Base-by-base conservation (phyloP, 2,888 invertebrate species). In the Argynnis bischoffii region DNA sequence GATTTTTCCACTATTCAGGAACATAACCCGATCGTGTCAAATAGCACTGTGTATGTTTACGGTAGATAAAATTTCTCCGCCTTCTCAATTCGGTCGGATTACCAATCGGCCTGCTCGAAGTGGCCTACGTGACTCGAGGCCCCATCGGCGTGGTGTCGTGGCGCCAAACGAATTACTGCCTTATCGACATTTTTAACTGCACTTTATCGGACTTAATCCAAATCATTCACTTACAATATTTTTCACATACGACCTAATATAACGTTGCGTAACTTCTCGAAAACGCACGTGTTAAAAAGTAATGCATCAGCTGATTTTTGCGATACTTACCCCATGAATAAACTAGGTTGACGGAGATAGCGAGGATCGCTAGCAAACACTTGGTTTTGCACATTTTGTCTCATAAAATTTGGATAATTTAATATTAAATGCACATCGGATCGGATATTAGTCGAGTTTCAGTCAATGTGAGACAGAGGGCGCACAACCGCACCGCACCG, bases 121-220 rank as follows among this genome's bases (percentile, higher is more conserved):
- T 91, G 90, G 93, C 92, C 89, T 93, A 93, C 93, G 93, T 93
- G 93, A 93, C 93, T 89, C 76, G 78, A 81, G 81, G 85, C 78
- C 82, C 83, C 85, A 83, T 80, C 76, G 86, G 86, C 88, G 92
- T 93, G 93, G 93, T 88, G 78, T 70, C 79, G 82, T 80, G 82
- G 86, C 80, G 93, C 89, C 86, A 91, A 87, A 87, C 93, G 79
- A 93, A 87, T 82, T 89, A 85, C 84, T 85, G 87, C 85, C 89
- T 86, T 91, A 90, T 84, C 79, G 85, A 89, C 88, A 81, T 76
- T 71, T 77, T 75, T 74, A 75, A 69, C 71, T 66, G 69, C 72
- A 61, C 35, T 53, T 67, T 73, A 73, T 68, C 66, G 48, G 31
- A 65, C 56, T 21, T 66, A 65, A 67, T 60, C 63, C 57, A 66